Evolutionary conservation across 2,797 vertebrate species (phyloP).

Genomic region (Neosilurus hyrtlii): DNA sequence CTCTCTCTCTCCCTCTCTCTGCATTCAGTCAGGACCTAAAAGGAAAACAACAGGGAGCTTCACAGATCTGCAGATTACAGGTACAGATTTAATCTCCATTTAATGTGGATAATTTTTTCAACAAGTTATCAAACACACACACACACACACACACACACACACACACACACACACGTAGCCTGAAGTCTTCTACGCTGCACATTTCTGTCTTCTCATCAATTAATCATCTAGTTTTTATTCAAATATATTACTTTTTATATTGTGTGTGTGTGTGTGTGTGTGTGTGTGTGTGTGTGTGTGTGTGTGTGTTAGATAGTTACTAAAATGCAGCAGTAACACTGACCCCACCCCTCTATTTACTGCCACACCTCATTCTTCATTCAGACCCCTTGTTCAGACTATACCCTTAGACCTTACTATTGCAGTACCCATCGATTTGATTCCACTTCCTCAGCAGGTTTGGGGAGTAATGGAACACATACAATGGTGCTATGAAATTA

Average conservation of each 20-base stretch:
- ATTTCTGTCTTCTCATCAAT: background rate
- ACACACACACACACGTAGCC: background rate
- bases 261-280: background rate
- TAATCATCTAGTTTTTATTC: background rate
- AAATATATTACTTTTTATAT: background rate
- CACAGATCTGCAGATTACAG: conserved; percentile 36
- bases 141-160: background rate
- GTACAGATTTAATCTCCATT: conserved; percentile 20
- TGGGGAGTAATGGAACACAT: too few relatives aligned
- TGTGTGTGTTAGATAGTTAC: background rate
- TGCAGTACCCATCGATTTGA: background rate
- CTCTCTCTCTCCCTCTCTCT: conserved; percentile 16
- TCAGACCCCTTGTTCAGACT: background rate
- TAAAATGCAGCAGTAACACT: background rate
- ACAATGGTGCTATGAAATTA: too few relatives aligned
- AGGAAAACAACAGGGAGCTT: conserved; percentile 9
- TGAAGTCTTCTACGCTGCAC: background rate
- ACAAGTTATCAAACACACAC: background rate
- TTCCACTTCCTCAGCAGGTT: too few relatives aligned
- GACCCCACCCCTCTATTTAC: background rate
- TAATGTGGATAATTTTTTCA: conserved; percentile 1
- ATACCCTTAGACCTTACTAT: background rate
- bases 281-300: background rate
- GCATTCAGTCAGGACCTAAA: background rate
- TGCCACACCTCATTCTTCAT: background rate